Base-by-base conservation (phyloP, 2,113 vertebrate genomes). In the Ochotona princeps region DNA sequence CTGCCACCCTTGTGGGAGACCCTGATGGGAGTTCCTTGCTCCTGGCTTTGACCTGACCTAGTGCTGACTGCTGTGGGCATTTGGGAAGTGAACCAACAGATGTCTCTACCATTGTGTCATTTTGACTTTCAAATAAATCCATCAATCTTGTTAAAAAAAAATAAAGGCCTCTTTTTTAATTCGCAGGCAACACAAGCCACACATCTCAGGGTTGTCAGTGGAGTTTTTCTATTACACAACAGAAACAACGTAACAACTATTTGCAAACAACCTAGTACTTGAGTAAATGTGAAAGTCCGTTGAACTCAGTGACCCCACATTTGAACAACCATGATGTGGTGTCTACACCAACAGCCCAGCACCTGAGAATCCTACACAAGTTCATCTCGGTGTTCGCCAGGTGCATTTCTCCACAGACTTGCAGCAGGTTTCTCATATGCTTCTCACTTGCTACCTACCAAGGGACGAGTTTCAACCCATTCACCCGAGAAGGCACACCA, bases 401-500 rank as follows among this genome's bases (percentile, higher is more conserved):
- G 0, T 17, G 28, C 26, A 9, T 47, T 66, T 61, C 83, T 86
- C 72, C 72, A 80, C 47, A 70, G 49, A 78, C 28, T 11, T 5
- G 17, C 9, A 91, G 8, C 54, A 61, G 32, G 38, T 83, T 74
- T 60, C 28, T 28, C 61, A 30, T 1, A 25, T 15, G 66, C 7
- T 80, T 74, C 57, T 67, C 30, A 54, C 63, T 91, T 87, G 70
- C 23, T 70, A 72, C 82, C 73, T 74, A 38, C 84, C 81, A 87
- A 91, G 63, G 73, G 85, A 83, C 21, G 15, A 81, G 67, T 88
- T 90, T 88, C 74, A 93, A 47, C 47, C 76, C 86, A 72, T n/a
- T 79, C 23, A 67, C 54, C 44, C 54, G 82, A 75, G 88, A 90
- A 86, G 78, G 38, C 67, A 90, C 57, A 18, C 30, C 76, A 70